phyloP scores from a whole-genome alignment of 2,797 vertebrate species.

The Fratercula arctica region DNA sequence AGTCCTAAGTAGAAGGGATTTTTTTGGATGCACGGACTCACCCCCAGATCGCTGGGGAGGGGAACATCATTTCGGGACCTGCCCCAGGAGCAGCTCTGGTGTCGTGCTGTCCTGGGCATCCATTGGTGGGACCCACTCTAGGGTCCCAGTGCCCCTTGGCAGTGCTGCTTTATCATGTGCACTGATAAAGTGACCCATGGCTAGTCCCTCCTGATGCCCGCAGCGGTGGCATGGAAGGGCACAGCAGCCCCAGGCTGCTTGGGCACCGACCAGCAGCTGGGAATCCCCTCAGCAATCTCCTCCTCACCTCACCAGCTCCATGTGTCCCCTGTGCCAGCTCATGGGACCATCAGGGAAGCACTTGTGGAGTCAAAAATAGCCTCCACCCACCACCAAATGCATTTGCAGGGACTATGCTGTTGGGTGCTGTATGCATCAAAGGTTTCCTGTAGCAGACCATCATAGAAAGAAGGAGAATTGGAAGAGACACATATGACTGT shows the following conservation, averaged over 20 bases:
- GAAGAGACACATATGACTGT: accelerated
- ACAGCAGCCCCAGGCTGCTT: not conserved
- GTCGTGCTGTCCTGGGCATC: accelerated
- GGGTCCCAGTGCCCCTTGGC: not conserved
- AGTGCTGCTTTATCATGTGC: not conserved
- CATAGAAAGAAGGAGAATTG: not conserved
- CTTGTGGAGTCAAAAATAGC: accelerated
- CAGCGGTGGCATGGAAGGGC: not conserved
- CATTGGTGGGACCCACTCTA: not conserved
- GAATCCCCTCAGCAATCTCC: not conserved
- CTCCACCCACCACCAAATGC: not conserved
- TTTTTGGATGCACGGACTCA: accelerated
- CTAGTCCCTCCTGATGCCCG: not conserved
- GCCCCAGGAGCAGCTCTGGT: not conserved
- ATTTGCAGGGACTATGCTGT: accelerated
- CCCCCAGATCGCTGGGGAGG: not conserved
- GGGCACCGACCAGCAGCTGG: not conserved
- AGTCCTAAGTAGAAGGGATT: not conserved
- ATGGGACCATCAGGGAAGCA: not conserved
- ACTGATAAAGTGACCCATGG: not conserved
- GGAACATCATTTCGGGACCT: accelerated
- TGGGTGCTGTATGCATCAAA: not conserved
- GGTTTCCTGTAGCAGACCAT: not conserved
- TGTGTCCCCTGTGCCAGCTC: not conserved
- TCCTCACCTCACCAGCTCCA: not conserved